Percentiles rank a stretch among this genome's conserved stretches.
Evolutionary conservation across 2,113 vertebrate species (phyloP).

Genomic region (Gobiocypris rarus): DNA sequence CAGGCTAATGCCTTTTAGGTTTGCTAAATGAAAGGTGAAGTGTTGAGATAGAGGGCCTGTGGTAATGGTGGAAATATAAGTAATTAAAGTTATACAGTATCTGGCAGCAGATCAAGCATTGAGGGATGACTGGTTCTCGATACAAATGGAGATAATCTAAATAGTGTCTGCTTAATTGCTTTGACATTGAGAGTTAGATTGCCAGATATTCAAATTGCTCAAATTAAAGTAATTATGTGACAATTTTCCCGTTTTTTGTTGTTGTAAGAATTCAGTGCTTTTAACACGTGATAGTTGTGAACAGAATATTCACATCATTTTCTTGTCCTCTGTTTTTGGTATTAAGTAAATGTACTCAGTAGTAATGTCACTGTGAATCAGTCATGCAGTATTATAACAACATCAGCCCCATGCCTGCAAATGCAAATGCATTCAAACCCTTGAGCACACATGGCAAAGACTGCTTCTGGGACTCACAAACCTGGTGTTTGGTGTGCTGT

Average conservation of each 20-base stretch:
- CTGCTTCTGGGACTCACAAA: no score
- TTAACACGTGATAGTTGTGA: background rate
- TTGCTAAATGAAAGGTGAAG: conserved; percentile 45
- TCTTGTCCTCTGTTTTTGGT: conserved; percentile 14
- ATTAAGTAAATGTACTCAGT: conserved; percentile 9
- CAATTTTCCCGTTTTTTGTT: conserved; percentile 14
- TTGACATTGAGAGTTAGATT: conserved; percentile 30
- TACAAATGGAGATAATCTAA: conserved; percentile 36
- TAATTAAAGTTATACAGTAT: conserved; percentile 48
- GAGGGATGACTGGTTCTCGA: conserved; percentile 21
- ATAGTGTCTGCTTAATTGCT: background rate
- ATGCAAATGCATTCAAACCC: background rate
- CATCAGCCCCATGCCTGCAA: background rate
- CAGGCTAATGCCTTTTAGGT: conserved; percentile 41
- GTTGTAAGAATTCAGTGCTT: background rate
- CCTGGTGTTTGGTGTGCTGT: background rate
- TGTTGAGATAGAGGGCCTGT: conserved; percentile 31
- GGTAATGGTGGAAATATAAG: conserved; percentile 44
- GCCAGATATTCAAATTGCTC: conserved; percentile 8
- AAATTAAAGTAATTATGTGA: conserved; percentile 1
- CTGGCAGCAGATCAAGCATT: conserved; percentile 26
- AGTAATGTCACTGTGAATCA: conserved; percentile 6
- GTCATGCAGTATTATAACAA: background rate
- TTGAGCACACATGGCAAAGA: conserved; percentile 13
- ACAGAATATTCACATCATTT: conserved; percentile 11